phyloP scores from a whole-genome alignment of 1,140 invertebrate species.

The Sminthurinus signatus region DNA sequence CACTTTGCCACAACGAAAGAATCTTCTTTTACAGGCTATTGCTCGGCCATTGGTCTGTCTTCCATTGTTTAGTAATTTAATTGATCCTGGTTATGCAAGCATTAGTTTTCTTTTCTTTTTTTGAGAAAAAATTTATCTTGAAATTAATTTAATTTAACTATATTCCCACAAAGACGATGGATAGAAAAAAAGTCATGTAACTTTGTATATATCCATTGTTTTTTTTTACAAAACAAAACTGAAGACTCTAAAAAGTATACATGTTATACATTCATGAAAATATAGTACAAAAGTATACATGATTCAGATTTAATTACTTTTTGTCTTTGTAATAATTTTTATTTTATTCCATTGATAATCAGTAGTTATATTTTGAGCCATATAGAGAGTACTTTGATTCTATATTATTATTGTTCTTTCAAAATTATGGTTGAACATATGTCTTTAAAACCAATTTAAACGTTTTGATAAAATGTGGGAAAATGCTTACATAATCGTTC shows the following conservation, averaged over 20 bases:
- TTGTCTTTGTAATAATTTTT: too few relatives aligned
- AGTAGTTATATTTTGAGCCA: too few relatives aligned
- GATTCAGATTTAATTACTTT: too few relatives aligned
- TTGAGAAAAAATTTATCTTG: neutral
- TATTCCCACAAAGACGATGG: neutral
- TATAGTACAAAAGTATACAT: too few relatives aligned
- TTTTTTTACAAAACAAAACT: neutral
- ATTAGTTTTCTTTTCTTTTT: slow-evolving; percentile 2
- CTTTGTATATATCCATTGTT: neutral
- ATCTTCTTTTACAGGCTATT: slow-evolving; percentile 33
- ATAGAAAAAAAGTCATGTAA: neutral
- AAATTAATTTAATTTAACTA: neutral
- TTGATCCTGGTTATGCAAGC: slow-evolving; percentile 35
- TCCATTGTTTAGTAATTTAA: slow-evolving; percentile 9
- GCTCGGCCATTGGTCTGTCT: slow-evolving; percentile 25
- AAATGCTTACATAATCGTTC: slow-evolving; percentile 41
- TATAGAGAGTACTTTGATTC: too few relatives aligned
- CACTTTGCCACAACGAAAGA: slow-evolving; percentile 26
- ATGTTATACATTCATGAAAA: neutral
- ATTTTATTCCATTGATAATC: too few relatives aligned
- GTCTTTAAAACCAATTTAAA: too few relatives aligned
- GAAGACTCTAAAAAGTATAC: neutral
- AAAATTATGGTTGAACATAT: too few relatives aligned
- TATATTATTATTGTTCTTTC: too few relatives aligned
- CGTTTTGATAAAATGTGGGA: neutral